phyloP scores from a whole-genome alignment of 2,888 invertebrate species.

The Idaea aversata region DNA sequence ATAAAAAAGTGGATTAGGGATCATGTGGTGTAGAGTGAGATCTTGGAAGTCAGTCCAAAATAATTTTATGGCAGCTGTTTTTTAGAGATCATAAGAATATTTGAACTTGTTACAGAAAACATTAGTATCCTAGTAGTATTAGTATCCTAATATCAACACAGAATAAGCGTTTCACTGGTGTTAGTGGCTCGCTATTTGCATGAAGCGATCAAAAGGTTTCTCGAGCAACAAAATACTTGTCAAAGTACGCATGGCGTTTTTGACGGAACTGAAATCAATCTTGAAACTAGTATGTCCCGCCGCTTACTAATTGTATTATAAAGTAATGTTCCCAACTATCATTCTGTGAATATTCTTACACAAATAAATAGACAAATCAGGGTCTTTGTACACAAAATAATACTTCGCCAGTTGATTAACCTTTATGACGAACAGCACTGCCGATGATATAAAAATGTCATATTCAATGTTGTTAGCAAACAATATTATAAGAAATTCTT shows the following conservation, averaged over 20 bases:
- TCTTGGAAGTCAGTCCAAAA: neutral
- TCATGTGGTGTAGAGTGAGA: neutral
- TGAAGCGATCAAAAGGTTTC: neutral
- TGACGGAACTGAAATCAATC: constrained; percentile 3
- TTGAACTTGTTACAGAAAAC: neutral
- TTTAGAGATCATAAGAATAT: neutral
- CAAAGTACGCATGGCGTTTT: constrained; percentile 1
- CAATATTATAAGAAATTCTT: constrained; percentile 36
- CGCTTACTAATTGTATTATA: neutral
- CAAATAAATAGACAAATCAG: constrained; percentile 24
- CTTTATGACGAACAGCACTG: constrained; percentile 61
- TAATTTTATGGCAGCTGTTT: neutral
- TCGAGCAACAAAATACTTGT: neutral
- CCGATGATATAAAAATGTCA: constrained; percentile 42
- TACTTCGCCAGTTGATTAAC: constrained; percentile 49
- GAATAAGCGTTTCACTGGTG: neutral
- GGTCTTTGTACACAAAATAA: constrained; percentile 29
- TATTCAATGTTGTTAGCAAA: neutral
- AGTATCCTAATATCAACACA: neutral
- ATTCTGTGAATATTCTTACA: neutral
- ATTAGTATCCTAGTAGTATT: too few relatives aligned
- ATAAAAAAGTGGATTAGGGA: neutral
- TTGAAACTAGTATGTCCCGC: neutral
- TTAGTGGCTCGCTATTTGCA: neutral
- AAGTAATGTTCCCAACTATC: neutral